Conservation (phyloP, 2,113 vertebrate genomes). For the Rhabdomys dilectus region DNA sequence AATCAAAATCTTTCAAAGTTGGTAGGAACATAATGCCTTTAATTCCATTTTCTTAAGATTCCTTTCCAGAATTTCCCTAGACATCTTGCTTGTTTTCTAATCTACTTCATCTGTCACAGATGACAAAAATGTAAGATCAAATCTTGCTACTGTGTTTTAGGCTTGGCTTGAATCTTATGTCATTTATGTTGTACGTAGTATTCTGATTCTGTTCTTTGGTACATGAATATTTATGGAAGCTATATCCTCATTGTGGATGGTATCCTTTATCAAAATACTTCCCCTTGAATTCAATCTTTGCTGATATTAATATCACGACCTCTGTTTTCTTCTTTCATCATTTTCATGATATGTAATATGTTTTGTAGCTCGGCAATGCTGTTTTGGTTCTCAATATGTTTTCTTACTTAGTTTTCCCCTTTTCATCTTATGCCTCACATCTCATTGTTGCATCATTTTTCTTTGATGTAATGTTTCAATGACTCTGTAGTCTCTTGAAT, state of each 20-base stretch:
- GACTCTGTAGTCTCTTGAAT: conserved; percentile 17
- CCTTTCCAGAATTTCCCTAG: background rate
- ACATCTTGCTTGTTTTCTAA: conserved; percentile 31
- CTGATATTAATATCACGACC: conserved; percentile 62
- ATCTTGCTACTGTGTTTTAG: conserved; percentile 26
- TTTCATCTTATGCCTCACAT: conserved; percentile 48
- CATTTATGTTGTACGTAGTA: conserved; percentile 41
- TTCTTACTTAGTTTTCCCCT: conserved; percentile 39
- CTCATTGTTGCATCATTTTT: conserved; percentile 59
- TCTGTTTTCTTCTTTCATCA: conserved; percentile 66
- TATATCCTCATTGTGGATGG: conserved; percentile 54
- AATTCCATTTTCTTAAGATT: conserved; percentile 42
- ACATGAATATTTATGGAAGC: conserved; percentile 70
- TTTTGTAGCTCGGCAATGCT: conserved; percentile 56
- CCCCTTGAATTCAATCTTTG: conserved; percentile 68
- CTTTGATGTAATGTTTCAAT: conserved; percentile 62
- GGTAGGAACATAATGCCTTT: background rate
- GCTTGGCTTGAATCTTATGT: conserved; percentile 45
- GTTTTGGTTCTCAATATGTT: conserved; percentile 54
- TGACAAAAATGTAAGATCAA: conserved; percentile 59
- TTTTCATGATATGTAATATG: conserved; percentile 42
- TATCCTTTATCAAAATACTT: conserved; percentile 55
- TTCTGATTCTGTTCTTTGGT: conserved; percentile 59
- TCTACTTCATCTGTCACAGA: conserved; percentile 6
- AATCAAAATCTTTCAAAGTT: conserved; percentile 51